Evolutionary conservation across 2,113 vertebrate species (phyloP).

Genomic region (Podiceps cristatus): DNA sequence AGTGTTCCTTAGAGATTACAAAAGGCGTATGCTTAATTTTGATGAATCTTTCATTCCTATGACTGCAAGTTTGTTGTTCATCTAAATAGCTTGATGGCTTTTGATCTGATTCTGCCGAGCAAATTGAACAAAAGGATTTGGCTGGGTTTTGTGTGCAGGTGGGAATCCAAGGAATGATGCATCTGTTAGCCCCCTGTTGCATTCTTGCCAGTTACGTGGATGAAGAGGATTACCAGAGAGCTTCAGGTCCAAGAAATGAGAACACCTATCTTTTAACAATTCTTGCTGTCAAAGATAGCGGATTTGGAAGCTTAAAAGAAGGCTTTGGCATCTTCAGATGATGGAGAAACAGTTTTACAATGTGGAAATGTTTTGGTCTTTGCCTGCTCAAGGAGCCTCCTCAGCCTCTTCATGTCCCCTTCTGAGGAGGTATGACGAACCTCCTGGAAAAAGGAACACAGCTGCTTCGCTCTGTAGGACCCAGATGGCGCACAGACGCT

Average conservation of each 20-base stretch:
- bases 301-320: not conserved
- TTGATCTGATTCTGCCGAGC: not conserved
- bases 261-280: not conserved
- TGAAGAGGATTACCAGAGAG: not conserved
- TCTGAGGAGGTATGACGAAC: not conserved
- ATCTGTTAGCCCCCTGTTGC: not conserved
- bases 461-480: not conserved
- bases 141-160: not conserved
- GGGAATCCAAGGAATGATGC: constrained; percentile 7
- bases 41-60: not conserved
- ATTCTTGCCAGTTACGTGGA: not conserved
- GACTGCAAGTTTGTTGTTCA: not conserved
- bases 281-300: not conserved
- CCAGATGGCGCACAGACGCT: constrained; percentile 51
- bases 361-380: not conserved
- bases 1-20: not conserved
- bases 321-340: not conserved
- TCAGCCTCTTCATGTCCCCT: not conserved
- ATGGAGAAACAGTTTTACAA: not conserved
- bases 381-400: not conserved
- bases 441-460: not conserved
- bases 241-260: not conserved
- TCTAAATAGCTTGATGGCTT: not conserved
- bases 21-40: not conserved
- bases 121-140: not conserved